Evolutionary conservation across 2,113 vertebrate genomes (phyloP).

Genomic region (Nycticorax nycticorax): DNA sequence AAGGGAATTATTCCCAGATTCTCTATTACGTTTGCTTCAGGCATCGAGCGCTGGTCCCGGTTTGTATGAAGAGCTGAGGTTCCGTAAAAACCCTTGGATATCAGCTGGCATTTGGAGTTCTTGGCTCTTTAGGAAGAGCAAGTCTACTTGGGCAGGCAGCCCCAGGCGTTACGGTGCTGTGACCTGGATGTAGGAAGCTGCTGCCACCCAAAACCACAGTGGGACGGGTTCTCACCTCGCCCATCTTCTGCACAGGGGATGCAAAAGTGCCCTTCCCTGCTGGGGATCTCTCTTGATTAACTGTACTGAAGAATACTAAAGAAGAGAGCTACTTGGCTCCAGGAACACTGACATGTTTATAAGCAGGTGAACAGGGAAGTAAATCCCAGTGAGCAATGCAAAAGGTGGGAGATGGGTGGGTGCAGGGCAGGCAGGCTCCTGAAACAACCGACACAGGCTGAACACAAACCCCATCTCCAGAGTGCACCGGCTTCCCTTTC

Average conservation of each 20-base stretch:
- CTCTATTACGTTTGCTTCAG: not conserved
- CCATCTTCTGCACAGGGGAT: not conserved
- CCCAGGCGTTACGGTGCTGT: accelerated
- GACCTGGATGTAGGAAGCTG: not conserved
- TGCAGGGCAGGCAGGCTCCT: not conserved
- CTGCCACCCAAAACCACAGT: not conserved
- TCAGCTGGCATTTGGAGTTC: not conserved
- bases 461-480: not conserved
- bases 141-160: accelerated
- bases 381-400: not conserved
- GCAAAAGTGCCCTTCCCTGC: not conserved
- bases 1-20: not conserved
- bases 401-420: not conserved
- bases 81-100: not conserved
- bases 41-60: not conserved
- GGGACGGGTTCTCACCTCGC: not conserved
- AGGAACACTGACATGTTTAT: not conserved
- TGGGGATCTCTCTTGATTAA: not conserved
- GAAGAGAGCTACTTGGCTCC: not conserved
- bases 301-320: not conserved
- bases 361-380: not conserved
- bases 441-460: not conserved
- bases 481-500: not conserved
- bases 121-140: not conserved
- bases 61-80: not conserved